A percentile compares a stretch with the other conserved stretches of the same genome.
These are phyloP conservation scores for Peromyscus polionotus DNA, from an alignment of 2,113 vertebrate species.

Conservation along the genomic window DNA sequence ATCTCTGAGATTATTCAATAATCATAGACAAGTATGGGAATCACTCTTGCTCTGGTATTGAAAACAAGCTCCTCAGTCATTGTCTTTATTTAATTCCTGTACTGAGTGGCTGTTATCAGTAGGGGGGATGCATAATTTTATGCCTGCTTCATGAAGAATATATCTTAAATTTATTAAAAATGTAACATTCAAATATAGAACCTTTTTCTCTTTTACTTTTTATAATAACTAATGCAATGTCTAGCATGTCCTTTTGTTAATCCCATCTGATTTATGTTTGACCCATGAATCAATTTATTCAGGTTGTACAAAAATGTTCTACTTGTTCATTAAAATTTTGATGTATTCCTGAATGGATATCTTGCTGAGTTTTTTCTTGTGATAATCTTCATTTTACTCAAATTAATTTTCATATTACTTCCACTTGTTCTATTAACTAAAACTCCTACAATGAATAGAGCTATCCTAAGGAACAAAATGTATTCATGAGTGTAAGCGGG, in stretches of 20 bases:
- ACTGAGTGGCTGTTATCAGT: background rate
- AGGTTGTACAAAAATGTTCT: conserved; percentile 49
- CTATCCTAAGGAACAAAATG: background rate
- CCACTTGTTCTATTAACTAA: conserved; percentile 31
- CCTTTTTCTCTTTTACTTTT: background rate
- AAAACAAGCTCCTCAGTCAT: background rate
- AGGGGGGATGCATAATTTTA: background rate
- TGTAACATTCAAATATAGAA: background rate
- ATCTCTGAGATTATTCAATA: background rate
- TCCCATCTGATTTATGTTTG: conserved; percentile 43
- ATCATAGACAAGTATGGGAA: accelerated
- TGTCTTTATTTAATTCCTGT: background rate
- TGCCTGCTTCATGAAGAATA: background rate
- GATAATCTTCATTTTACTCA: conserved; percentile 61
- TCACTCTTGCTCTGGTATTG: background rate
- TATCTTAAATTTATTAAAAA: background rate
- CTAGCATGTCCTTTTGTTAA: conserved; percentile 26
- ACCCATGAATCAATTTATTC: conserved; percentile 49
- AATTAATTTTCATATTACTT: conserved; percentile 47
- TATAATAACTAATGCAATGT: background rate
- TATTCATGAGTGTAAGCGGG: background rate
- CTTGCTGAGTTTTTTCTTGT: conserved; percentile 45
- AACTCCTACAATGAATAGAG: background rate
- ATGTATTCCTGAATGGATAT: conserved; percentile 44
- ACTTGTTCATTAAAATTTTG: conserved; percentile 60